Evolutionary conservation across 2,888 invertebrate genomes (phyloP), one percentile per base, ranked within the genome.

Genomic region (Caenorhabditis sp.): DNA sequence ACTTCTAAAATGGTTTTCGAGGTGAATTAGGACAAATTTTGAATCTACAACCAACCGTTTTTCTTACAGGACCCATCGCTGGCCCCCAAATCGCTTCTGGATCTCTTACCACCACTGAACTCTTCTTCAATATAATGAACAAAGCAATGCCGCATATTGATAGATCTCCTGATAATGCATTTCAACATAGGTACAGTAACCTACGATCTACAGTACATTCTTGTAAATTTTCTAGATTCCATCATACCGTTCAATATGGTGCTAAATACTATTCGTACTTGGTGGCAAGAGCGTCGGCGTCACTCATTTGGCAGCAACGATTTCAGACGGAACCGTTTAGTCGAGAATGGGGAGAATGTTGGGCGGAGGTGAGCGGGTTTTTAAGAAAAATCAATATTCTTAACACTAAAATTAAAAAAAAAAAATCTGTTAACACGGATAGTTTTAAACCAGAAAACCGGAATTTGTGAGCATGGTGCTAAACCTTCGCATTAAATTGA

Each of bases 241-340:
- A 95, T 74, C 99, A 99, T 89, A 90, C 99, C 64, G 94, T 97
- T 4, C 96, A 97, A 1, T 99, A 99, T 89, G 99, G 99, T 50
- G 97, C 97, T 0, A 97, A 96, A 89, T 99, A 99, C 90, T 99
- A 97, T 89, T 93, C 97, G 0, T 99, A 99, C 90, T 90, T 99
- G 76, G 93, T 97, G 86, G 97, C 97, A 0, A 67, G 80, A 52
- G 75, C 86, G 8, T 71, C 81, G 5, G 85, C 87, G 0, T 83
- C 83, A 26, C 72, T 85, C 50, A 81, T 87, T 31, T 87, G 85
- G 83, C 74, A 83, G 17, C 59, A 72, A 12, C 74, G 80, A 57
- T 87, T 87, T 73, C 70, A 70, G 49, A 59, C 52, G 8, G 76
- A 87, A 43, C 85, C 85, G 7, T 81, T 84, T 62, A 76, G 72